These are phyloP conservation scores for Rachycentron canadum DNA, from an alignment of 2,797 vertebrate species.

Conservation along the genomic window DNA sequence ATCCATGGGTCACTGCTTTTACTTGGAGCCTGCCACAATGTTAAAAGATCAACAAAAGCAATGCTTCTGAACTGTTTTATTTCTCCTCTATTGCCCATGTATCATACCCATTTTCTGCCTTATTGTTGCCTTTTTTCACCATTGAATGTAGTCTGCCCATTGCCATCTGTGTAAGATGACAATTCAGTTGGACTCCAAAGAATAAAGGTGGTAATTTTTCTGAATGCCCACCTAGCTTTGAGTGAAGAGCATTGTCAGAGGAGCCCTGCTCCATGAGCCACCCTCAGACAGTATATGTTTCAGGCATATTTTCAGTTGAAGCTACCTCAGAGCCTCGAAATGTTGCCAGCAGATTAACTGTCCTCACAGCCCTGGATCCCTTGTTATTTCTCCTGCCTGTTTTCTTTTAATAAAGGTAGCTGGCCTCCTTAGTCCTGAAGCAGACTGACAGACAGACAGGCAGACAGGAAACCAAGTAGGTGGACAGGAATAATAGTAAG, in stretches of 20 bases:
- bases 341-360: constrained; percentile 75
- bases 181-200: background rate
- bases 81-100: background rate
- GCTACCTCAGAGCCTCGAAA: constrained; percentile 57
- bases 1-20: constrained; percentile 72
- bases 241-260: background rate
- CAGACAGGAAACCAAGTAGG: constrained; percentile 42
- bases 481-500: constrained; percentile 41
- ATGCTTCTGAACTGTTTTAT: constrained; percentile 4
- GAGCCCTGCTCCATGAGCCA: constrained; percentile 27
- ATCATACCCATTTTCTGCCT: background rate
- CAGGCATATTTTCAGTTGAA: constrained; percentile 53
- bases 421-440: constrained; percentile 57
- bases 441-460: constrained; percentile 35
- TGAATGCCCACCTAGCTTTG: background rate
- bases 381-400: constrained; percentile 73
- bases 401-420: constrained; percentile 85
- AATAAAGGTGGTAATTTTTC: constrained; percentile 10
- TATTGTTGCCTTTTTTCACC: constrained; percentile 24
- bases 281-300: constrained; percentile 34
- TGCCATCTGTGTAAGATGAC: constrained; percentile 13
- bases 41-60: constrained; percentile 17
- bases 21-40: constrained; percentile 43
- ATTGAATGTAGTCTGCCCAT: constrained; percentile 22
- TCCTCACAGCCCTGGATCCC: constrained; percentile 68